A percentile compares a stretch with the other conserved stretches of the same genome.
Conservation (phyloP, 2,797 vertebrate species). For the Myotis planiceps region DNA sequence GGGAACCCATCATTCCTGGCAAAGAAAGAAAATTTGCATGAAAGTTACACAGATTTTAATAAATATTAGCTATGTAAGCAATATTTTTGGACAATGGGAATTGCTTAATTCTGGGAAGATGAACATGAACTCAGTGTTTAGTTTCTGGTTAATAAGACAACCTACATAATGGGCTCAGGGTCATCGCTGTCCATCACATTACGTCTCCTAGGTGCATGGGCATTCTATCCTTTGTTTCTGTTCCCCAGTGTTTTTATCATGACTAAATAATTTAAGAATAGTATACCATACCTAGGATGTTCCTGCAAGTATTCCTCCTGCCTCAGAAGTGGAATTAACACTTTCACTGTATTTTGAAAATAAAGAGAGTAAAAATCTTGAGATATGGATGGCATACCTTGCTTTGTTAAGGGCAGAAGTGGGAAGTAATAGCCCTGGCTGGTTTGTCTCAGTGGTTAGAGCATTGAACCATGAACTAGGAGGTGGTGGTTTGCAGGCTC, state of each 20-base stretch:
- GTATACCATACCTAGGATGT: background rate
- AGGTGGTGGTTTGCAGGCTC: too few relatives aligned
- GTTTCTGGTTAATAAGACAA: background rate
- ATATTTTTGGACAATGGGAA: background rate
- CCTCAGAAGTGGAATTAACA: background rate
- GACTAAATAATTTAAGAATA: background rate
- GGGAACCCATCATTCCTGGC: background rate
- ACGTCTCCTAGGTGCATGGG: background rate
- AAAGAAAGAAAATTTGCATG: background rate
- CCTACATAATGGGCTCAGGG: background rate
- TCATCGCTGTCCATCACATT: background rate
- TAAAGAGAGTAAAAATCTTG: background rate
- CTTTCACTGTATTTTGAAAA: background rate
- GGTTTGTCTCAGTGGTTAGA: too few relatives aligned
- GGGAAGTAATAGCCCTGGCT: background rate
- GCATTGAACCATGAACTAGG: too few relatives aligned
- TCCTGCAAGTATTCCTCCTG: background rate
- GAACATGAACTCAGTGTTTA: background rate
- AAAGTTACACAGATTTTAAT: background rate
- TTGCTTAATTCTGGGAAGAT: background rate
- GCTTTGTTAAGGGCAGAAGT: background rate
- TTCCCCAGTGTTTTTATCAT: background rate
- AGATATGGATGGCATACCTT: rapidly evolving
- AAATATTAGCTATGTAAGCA: background rate
- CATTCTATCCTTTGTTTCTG: background rate